Conservation (phyloP, 1,140 invertebrate species). For the Macrocentrus cingulum region DNA sequence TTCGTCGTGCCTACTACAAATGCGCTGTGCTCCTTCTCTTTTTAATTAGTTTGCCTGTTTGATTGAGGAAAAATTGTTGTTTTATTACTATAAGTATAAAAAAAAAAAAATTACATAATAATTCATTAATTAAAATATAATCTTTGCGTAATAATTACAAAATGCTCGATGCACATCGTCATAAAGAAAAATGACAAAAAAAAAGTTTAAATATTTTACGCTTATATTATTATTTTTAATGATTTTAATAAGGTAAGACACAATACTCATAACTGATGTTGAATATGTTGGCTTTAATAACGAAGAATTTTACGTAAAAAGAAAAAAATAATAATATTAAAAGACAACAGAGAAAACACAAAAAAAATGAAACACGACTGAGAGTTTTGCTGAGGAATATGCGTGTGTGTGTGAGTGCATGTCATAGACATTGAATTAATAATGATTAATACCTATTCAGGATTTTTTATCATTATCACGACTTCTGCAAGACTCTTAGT, state of each 20-base stretch:
- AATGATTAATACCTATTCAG: slow-evolving; percentile 1
- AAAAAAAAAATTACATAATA: no score
- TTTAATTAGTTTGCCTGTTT: slow-evolving; percentile 5
- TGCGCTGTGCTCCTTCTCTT: slow-evolving; percentile 12
- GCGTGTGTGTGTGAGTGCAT: background rate
- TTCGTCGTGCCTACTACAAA: slow-evolving; percentile 17
- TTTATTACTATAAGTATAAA: no score
- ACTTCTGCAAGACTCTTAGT: slow-evolving; percentile 1
- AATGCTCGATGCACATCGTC: slow-evolving; percentile 14
- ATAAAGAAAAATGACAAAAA: slow-evolving; percentile 9
- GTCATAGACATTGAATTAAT: background rate
- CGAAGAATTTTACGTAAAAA: slow-evolving; percentile 25
- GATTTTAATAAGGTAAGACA: slow-evolving; percentile 20
- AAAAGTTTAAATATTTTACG: slow-evolving; percentile 20
- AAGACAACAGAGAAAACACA: background rate
- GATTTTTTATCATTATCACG: slow-evolving; percentile 7
- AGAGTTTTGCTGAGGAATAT: background rate
- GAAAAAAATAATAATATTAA: slow-evolving; percentile 3
- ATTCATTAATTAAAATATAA: background rate
- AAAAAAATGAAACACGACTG: background rate
- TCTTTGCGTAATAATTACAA: background rate
- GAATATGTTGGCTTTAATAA: slow-evolving; percentile 30
- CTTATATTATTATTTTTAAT: slow-evolving; percentile 22
- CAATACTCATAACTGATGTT: slow-evolving; percentile 28
- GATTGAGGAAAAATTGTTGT: background rate